These are phyloP conservation scores for Irena cyanogastra DNA, from an alignment of 2,113 vertebrate genomes.

Conservation along the genomic window DNA sequence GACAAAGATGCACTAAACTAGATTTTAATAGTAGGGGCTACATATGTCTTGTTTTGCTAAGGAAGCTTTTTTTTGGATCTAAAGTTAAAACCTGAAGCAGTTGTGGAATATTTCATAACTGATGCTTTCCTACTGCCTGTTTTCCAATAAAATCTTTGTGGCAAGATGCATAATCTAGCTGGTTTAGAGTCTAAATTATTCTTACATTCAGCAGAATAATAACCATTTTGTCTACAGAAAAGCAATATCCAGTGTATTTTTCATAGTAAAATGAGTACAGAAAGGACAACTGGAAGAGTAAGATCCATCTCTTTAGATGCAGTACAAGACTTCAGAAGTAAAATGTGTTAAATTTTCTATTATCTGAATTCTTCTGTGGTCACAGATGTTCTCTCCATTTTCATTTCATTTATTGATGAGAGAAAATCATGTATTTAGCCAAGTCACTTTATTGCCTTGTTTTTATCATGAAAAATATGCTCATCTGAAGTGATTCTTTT, in stretches of 20 bases:
- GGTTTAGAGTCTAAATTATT: background rate
- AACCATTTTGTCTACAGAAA: background rate
- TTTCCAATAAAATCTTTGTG: background rate
- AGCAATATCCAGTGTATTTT: background rate
- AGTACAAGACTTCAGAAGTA: background rate
- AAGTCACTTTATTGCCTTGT: background rate
- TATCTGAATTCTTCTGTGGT: background rate
- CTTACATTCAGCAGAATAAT: background rate
- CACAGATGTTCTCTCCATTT: constrained; percentile 4
- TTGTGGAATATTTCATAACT: background rate
- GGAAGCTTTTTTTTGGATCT: background rate
- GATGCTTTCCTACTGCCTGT: background rate
- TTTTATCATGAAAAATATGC: background rate
- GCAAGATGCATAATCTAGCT: background rate
- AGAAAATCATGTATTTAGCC: background rate
- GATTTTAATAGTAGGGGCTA: background rate
- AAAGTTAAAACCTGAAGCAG: background rate
- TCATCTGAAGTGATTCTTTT: background rate
- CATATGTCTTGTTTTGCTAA: background rate
- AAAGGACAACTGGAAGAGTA: background rate
- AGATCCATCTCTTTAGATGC: background rate
- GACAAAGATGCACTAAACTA: background rate
- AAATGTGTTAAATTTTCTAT: background rate
- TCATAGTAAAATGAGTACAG: background rate
- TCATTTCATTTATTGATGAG: constrained; percentile 8